Evolutionary conservation across 2,797 vertebrate genomes (phyloP).

Genomic region (Parauchenoglanis ngamensis): DNA sequence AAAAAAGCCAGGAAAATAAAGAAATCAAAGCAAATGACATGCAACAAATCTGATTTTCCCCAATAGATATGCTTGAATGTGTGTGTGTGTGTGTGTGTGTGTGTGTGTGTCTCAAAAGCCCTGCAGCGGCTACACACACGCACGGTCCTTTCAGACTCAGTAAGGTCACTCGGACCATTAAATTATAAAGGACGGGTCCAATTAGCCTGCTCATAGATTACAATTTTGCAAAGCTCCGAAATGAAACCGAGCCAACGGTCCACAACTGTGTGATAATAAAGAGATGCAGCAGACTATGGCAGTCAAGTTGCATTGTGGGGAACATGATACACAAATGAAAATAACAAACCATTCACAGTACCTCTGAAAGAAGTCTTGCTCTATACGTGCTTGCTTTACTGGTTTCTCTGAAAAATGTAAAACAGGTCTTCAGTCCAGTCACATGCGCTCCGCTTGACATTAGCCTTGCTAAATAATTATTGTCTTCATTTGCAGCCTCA

Average conservation of each 20-base stretch:
- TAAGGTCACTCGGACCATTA: constrained; percentile 63
- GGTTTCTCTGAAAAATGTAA: not conserved
- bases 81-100: constrained; percentile 37
- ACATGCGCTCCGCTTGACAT: not conserved
- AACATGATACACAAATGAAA: constrained; percentile 42
- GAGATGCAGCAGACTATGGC: constrained; percentile 6
- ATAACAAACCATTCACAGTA: constrained; percentile 26
- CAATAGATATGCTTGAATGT: constrained; percentile 29
- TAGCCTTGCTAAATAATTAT: not conserved
- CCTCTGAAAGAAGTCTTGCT: constrained; percentile 22
- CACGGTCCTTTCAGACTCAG: constrained; percentile 65
- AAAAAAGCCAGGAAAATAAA: constrained; percentile 30
- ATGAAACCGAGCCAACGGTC: constrained; percentile 63
- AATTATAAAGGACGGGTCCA: constrained; percentile 64
- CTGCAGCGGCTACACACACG: constrained; percentile 17
- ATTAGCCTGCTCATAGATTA: constrained; percentile 73
- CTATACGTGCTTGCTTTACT: not conserved
- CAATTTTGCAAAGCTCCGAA: constrained; percentile 64
- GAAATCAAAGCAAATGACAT: constrained; percentile 60
- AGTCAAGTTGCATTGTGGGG: constrained; percentile 32
- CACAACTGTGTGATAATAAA: constrained; percentile 46
- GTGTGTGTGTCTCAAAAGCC: not conserved
- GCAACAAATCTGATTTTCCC: constrained; percentile 53
- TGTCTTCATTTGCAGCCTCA: not conserved
- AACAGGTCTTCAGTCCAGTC: not conserved